Base-by-base conservation (phyloP, 1,140 invertebrate genomes). In the Helicoverpa armigera region DNA sequence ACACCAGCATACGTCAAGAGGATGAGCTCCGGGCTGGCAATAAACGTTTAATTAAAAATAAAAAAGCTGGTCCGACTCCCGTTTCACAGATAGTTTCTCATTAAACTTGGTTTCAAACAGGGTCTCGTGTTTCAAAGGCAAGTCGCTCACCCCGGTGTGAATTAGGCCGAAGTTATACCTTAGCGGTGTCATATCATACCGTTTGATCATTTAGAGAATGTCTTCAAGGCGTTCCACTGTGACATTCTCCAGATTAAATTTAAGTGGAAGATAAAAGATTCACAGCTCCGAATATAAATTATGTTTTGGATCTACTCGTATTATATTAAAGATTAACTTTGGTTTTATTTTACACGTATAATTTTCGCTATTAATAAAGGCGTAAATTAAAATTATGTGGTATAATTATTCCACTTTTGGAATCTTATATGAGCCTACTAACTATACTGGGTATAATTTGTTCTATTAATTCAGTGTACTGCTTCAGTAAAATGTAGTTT, bases 11-110 rank as follows among this genome's bases (percentile, higher is more conserved):
- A 86, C 82, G 83, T 85, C 83, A 85, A 81, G 56, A 82, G 74
- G 61, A 82, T 80, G 73, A 79, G 48, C 51, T 67, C 60, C n/a
- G 56, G 51, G 29, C 74, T 63, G 79, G 76, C 81, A 79, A 84
- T 87, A 83, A 86, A 81, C 82, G 79, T 86, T 87, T 86, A 88
- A 87, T 90, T 87, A 88, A 88, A 87, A 84, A 81, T 80, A 65
- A 84, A 84, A 85, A 78, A 83, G 58, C 35, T 63, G 51, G 35
- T 43, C n/a, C n/a, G 53, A 43, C 75, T 81, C 75, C 80, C 54
- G 65, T 79, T 86, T 83, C 77, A 83, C 83, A 87, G 79, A 84
- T 81, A 85, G 87, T 84, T 84, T 86, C 86, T 83, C 74, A 83
- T 87, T 87, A 86, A 83, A 80, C 60, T 80, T 73, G 74, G 73